phyloP scores from a whole-genome alignment of 1,140 invertebrate species.

The Lepidurus arcticus region DNA sequence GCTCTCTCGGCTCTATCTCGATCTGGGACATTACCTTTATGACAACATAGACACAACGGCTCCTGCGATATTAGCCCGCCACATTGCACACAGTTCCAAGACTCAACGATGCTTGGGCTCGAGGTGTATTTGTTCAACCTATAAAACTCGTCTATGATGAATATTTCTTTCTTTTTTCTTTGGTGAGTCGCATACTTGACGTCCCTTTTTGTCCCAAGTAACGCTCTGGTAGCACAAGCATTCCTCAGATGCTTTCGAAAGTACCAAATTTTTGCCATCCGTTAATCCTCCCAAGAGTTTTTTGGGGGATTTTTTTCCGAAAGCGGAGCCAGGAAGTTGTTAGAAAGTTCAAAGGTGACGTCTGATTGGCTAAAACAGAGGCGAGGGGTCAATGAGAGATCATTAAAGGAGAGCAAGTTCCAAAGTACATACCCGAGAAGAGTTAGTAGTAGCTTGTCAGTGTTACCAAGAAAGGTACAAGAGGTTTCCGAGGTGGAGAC shows the following conservation, averaged over 20 bases:
- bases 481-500: neutral
- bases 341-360: neutral
- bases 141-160: neutral
- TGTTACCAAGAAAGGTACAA: neutral
- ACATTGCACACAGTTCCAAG: neutral
- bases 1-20: neutral
- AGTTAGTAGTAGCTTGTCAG: neutral
- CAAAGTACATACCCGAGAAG: neutral
- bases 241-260: neutral
- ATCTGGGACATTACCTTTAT: constrained; percentile 19
- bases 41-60: neutral
- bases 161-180: neutral
- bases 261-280: neutral
- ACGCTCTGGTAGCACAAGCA: neutral
- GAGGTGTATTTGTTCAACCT: neutral
- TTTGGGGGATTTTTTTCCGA: neutral
- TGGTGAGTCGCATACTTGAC: neutral
- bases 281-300: neutral
- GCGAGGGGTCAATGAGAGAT: neutral
- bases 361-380: neutral
- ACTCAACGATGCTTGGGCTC: neutral
- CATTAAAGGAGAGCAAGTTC: neutral
- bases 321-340: constrained; percentile 4
- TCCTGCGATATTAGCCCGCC: neutral
- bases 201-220: neutral